Evolutionary conservation across 2,888 invertebrate species (phyloP), one percentile per base, ranked within the genome.

Genomic region (Eubasilissa splendida): DNA sequence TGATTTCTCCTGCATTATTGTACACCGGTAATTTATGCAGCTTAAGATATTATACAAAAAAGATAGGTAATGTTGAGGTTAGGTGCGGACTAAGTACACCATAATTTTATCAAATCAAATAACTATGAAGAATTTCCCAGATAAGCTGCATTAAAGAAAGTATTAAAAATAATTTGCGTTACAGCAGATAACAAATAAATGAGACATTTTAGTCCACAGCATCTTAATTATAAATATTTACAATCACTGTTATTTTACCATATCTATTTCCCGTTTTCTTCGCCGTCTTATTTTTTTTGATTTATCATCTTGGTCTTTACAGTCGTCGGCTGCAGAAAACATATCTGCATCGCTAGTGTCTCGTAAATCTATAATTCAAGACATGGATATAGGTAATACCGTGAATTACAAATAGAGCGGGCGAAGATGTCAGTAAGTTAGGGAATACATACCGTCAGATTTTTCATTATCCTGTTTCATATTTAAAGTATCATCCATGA

Each of bases 341-440:
- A 89, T 86, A 52, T 91, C 90, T 65, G 89, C 83, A 85, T 91
- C 91, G 85, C 91, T 91, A 53, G 88, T 86, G 84, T 90, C 90
- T 80, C 90, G 83, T 82, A 87, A 85, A 84, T 90, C 90, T 82
- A 76, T 70, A 80, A 76, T 54, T 53, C 42, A 31, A 59, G 12
- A 78, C 59, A 59, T 60, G 14, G 33, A 68, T 76, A 73, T 56
- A 54, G 42, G 5, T 63, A 78, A 22, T 31, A 59, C 8, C 7
- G 14, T 33, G 22, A 12, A 58, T 31, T 14, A 66, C 8, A 71
- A 53, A 63, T 33, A 53, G 11, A 63, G 11, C n/a, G 14, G 53
- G 53, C 53, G 22, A 59, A 22, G 10, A 22, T 60, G 14, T 52
- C 7, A 4, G 31, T 31, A 63, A 66, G 42, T 12, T 12, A 50